Evolutionary conservation across 2,888 invertebrate genomes (phyloP), one percentile per base, ranked within the genome.

Genomic region (Rhogogaster chlorosoma): DNA sequence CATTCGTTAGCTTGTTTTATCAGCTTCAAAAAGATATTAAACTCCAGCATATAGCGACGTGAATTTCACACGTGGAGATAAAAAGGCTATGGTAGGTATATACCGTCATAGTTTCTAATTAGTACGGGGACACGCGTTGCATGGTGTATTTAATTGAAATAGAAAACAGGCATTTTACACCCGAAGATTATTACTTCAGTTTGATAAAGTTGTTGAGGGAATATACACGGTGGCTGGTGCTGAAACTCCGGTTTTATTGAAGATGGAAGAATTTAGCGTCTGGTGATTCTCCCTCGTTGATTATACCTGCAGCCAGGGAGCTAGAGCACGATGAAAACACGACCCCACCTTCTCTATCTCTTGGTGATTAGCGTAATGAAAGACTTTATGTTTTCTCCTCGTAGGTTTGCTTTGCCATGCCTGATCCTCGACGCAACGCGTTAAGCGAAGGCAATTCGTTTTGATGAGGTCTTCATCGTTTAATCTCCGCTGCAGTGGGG

Each of bases 401-500:
- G 61, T 80, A 80, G 80, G 80, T 61, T 80, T 80, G 80, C 80
- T 57, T 38, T 61, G 80, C 80, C 77, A 49, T 80, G 61, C 80
- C 77, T 29, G 45, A 15, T 80, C 15, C 80, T 80, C 80, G 61
- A 26, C 80, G 12, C 61, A 15, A 22, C 61, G 36, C 22, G 80
- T 36, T 80, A 80, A 80, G 38, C 80, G 61, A 61, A 38, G 49
- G 80, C 80, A 61, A 80, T 80, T 80, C 80, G 38, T 61, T 61
- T 80, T 80, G 80, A 80, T 61, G 80, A 80, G 80, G 80, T 80
- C 80, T 80, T 80, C 80, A 57, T 80, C 80, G 80, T 57, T 80
- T 80, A 80, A 80, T 38, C 80, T 12, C 53, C 10, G 53, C 12
- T 61, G n/a, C 80, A 22, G 38, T 61, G 29, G 53, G 77, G 53